Evolutionary conservation across 2,888 invertebrate genomes (phyloP).

Genomic region (Thalpophila matura): DNA sequence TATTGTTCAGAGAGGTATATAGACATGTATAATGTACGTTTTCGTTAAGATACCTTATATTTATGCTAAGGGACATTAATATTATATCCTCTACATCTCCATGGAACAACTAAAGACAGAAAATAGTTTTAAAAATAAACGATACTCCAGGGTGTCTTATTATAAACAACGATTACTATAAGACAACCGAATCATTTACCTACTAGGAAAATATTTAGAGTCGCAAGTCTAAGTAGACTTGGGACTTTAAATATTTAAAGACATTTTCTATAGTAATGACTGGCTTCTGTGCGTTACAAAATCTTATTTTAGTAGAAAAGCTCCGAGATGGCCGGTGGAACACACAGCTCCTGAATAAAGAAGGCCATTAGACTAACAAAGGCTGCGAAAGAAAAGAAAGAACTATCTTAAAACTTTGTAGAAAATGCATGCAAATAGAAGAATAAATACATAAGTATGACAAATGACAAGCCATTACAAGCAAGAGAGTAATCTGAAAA

Average conservation of each 20-base stretch:
- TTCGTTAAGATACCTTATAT: background rate
- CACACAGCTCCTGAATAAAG: background rate
- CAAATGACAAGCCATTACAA: slow-evolving; percentile 20
- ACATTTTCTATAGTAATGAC: too few relatives aligned
- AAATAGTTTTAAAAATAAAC: too few relatives aligned
- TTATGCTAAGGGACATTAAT: too few relatives aligned
- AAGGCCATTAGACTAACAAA: background rate
- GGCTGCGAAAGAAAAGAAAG: background rate
- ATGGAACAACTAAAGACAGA: too few relatives aligned
- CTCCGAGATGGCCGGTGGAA: background rate
- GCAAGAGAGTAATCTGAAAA: slow-evolving; percentile 4
- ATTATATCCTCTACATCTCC: too few relatives aligned
- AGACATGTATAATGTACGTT: slow-evolving; percentile 1
- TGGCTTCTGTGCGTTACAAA: too few relatives aligned
- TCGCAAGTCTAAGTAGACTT: too few relatives aligned
- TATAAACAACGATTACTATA: too few relatives aligned
- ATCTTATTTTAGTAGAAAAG: background rate
- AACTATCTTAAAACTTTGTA: background rate
- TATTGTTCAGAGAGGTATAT: slow-evolving; percentile 31
- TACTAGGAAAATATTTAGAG: too few relatives aligned
- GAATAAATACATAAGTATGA: slow-evolving; percentile 1
- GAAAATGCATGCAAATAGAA: slow-evolving; percentile 1
- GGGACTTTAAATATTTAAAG: too few relatives aligned
- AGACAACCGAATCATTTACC: too few relatives aligned
- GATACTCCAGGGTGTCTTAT: too few relatives aligned